phyloP scores from a whole-genome alignment of 1,140 invertebrate species.

The Lepidurus couesii region DNA sequence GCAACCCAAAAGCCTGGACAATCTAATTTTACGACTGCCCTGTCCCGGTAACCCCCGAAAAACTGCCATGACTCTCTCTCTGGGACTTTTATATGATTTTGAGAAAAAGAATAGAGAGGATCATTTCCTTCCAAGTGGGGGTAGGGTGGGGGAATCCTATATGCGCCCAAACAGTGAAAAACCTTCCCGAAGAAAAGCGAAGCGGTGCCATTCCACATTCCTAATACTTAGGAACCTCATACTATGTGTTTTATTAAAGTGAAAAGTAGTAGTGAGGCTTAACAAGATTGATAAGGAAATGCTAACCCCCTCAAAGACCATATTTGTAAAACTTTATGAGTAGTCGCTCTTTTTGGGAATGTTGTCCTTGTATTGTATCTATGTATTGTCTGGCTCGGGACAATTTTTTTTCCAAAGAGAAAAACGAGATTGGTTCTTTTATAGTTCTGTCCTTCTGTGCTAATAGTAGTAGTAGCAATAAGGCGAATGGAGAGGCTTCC shows the following conservation, averaged over 20 bases:
- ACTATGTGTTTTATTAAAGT: slow-evolving; percentile 14
- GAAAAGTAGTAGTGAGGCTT: slow-evolving; percentile 6
- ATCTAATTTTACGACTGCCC: slow-evolving; percentile 7
- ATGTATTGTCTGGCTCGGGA: too few relatives aligned
- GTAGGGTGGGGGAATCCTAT: not conserved
- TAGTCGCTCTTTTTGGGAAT: not conserved
- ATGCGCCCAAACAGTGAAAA: not conserved
- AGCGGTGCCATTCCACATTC: not conserved
- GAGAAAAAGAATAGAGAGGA: not conserved
- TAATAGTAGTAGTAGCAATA: too few relatives aligned
- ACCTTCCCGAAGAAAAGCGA: not conserved
- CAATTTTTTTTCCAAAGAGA: too few relatives aligned
- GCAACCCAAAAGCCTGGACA: not conserved
- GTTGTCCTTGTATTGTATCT: not conserved
- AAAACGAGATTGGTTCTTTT: too few relatives aligned
- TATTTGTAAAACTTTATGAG: slow-evolving; percentile 20
- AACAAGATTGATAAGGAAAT: not conserved
- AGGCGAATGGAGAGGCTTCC: too few relatives aligned
- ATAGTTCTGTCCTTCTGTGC: too few relatives aligned
- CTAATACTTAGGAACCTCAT: not conserved
- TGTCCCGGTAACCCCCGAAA: too few relatives aligned
- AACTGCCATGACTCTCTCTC: not conserved
- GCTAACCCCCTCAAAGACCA: not conserved
- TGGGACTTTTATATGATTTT: slow-evolving; percentile 12
- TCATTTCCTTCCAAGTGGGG: not conserved